Conservation (phyloP, 2,113 vertebrate genomes). For the Pagrus major region DNA sequence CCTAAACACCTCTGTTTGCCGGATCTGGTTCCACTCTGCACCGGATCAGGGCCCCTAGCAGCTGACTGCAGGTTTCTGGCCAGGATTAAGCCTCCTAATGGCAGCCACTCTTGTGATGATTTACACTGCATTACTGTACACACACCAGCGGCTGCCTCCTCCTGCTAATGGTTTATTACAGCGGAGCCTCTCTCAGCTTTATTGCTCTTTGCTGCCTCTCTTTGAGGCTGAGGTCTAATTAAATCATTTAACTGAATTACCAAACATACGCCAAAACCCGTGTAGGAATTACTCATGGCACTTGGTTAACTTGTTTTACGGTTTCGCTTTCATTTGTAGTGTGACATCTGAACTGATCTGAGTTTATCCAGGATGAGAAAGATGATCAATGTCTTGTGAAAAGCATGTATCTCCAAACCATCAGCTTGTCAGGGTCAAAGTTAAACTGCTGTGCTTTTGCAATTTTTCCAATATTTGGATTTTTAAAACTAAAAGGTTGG, state of each 20-base stretch:
- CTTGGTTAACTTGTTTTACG: constrained; percentile 52
- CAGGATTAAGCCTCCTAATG: constrained; percentile 70
- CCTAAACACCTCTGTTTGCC: constrained; percentile 70
- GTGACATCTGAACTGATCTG: not conserved
- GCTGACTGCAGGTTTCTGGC: constrained; percentile 73
- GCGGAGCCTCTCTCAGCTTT: constrained; percentile 58
- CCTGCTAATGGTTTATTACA: constrained; percentile 76
- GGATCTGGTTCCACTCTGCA: constrained; percentile 75
- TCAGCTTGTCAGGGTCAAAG: not conserved
- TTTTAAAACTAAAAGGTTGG: too few species aligned
- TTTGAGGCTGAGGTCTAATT: constrained; percentile 62
- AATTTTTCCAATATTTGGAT: too few species aligned
- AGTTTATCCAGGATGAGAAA: constrained; percentile 1
- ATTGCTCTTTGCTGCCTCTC: constrained; percentile 52
- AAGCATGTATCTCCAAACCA: not conserved
- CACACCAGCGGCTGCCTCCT: constrained; percentile 51
- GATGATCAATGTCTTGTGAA: not conserved
- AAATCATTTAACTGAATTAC: constrained; percentile 71
- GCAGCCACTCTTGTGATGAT: constrained; percentile 77
- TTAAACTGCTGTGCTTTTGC: too few species aligned
- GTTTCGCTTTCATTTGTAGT: constrained; percentile 42
- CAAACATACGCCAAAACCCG: constrained; percentile 56
- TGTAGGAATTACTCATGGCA: constrained; percentile 51
- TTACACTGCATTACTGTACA: constrained; percentile 79
- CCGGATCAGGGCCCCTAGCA: constrained; percentile 71